A percentile compares a stretch with the other conserved stretches of the same genome.
These are phyloP conservation scores for Montipora sp. DNA, from an alignment of 64 coral and sea anemone species.

Conservation along the genomic window DNA sequence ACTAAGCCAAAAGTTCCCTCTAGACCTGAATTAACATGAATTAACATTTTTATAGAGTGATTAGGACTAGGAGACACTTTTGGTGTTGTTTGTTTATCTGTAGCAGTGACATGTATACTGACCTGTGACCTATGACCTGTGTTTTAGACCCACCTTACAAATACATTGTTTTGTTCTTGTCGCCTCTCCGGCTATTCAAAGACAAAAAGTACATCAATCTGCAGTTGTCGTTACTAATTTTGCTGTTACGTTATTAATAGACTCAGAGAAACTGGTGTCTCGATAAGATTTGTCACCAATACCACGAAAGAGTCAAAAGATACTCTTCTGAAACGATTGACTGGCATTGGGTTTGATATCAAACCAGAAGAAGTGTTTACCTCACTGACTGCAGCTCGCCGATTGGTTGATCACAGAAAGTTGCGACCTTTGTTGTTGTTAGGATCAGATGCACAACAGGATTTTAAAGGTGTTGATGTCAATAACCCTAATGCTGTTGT, in stretches of 20 bases:
- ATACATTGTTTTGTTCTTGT: too few relatives aligned
- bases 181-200: too few relatives aligned
- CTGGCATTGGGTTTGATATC: conserved; percentile 86
- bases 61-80: too few relatives aligned
- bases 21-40: too few relatives aligned
- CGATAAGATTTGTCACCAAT: conserved; percentile 92
- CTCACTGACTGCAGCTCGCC: conserved; percentile 86
- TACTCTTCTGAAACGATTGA: conserved; percentile 70
- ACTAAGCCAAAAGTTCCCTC: too few relatives aligned
- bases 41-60: too few relatives aligned
- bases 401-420: conserved; percentile 57
- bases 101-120: too few relatives aligned
- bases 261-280: conserved; percentile 77
- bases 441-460: conserved; percentile 72
- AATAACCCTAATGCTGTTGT: conserved; percentile 90
- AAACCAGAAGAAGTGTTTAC: conserved; percentile 88
- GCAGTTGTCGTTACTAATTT: too few relatives aligned
- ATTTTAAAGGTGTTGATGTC: conserved; percentile 77
- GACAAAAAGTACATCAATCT: too few relatives aligned
- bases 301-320: conserved; percentile 97
- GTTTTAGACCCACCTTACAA: too few relatives aligned
- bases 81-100: too few relatives aligned
- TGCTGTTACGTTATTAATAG: conserved; percentile 49
- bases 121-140: too few relatives aligned
- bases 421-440: conserved; percentile 83